These are phyloP conservation scores for Cecropterus lyciades DNA, from an alignment of 1,140 invertebrate species.

Conservation along the genomic window DNA sequence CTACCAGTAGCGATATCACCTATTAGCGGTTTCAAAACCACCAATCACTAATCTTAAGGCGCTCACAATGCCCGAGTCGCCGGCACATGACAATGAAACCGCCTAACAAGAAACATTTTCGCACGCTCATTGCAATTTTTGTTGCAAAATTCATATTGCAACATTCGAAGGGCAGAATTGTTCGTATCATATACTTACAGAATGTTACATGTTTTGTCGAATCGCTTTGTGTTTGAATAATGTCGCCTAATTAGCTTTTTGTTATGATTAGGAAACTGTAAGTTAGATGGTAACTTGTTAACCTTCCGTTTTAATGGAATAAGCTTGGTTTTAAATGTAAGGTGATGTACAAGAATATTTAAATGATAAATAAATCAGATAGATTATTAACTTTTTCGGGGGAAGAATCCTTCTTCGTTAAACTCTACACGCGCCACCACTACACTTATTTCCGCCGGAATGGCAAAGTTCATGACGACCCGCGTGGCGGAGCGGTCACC, in stretches of 20 bases:
- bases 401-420: too few species aligned
- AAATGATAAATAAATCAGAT: too few species aligned
- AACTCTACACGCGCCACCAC: too few species aligned
- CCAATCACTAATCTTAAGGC: conserved; percentile 44
- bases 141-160: conserved; percentile 56
- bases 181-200: conserved; percentile 31
- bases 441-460: too few species aligned
- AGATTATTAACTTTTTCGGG: too few species aligned
- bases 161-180: conserved; percentile 46
- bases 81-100: conserved; percentile 58
- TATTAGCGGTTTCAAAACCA: conserved; percentile 25
- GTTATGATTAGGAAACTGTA: conserved; percentile 38
- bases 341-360: too few species aligned
- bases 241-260: conserved; percentile 42
- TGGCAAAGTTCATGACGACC: too few species aligned
- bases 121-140: conserved; percentile 52
- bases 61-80: conserved; percentile 47
- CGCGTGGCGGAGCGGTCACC: too few species aligned
- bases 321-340: too few species aligned
- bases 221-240: conserved; percentile 38
- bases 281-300: conserved; percentile 21
- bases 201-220: conserved; percentile 33
- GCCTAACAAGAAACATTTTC: conserved; percentile 58
- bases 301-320: too few species aligned
- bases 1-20: not conserved